Base-by-base conservation (phyloP, 2,113 vertebrate species). In the Anser brachyrhynchus region DNA sequence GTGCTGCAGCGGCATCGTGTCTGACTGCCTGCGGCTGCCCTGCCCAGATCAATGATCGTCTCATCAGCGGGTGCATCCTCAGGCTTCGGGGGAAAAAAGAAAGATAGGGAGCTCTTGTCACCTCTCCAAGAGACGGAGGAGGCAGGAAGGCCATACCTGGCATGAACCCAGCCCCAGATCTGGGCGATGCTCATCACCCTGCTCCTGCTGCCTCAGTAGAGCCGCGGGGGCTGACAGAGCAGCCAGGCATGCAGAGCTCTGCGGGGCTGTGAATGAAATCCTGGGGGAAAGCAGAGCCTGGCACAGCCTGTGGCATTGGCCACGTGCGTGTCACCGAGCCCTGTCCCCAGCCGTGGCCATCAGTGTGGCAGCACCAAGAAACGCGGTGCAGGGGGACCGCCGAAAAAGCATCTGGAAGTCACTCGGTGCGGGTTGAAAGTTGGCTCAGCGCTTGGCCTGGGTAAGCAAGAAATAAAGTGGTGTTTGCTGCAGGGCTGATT, bases 181-280 rank as follows among this genome's bases (percentile, higher is more conserved):
- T 0, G 0, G 13, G 58, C 0, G 6, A 31, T 0, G 3, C 13
- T 16, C 20, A 17, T 15, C 52, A 19, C 1, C 5, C 5, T 0
- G 7, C 4, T 72, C 37, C 46, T 43, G 41, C 62, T 0, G 3
- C 12, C 41, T 41, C 9, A 17, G 18, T 26, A 25, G 23, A 52
- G 51, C 13, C 13, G 23, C 23, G 51, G 23, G 23, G 51, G 13
- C 23, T 52, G 51, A 52, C 7, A 23, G 51, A 51, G n/a, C 33
- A 11, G 59, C 37, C 5, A 1, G 26, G 55, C 43, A 25, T 23
- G 70, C 39, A 0, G 2, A 33, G 35, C 35, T 72, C 58, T 6
- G 15, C n/a, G 6, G 54, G 55, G 46, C 72, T 58, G 79, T 44
- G 22, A 11, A 26, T 10, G 71, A 58, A 74, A 39, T 4, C 26